Evolutionary conservation across 2,888 invertebrate genomes (phyloP), one percentile per base, ranked within the genome.

Genomic region (Danaus chrysippus): DNA sequence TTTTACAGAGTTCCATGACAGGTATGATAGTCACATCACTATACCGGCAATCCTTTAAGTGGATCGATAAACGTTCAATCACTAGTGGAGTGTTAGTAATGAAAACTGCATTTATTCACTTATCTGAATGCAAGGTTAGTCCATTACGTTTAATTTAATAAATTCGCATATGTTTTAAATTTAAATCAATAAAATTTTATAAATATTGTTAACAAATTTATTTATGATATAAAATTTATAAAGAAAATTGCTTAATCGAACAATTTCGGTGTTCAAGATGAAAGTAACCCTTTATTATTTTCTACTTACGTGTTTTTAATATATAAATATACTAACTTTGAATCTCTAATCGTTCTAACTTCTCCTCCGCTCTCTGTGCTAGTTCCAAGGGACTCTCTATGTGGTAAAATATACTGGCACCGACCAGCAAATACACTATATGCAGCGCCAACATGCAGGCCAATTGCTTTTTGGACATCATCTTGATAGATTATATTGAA

Each of bases 361-460:
- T 92, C 62, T 93, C 92, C 71, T 92, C 86, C 58, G 86, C 87
- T 56, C 94, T 91, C 68, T 92, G 90, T 66, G 92, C 86, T 57
- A 92, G 83, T 84, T 97, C 97, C 73, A 94, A 84, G 42, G 92
- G 92, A 75, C 94, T 94, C 87, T 97, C 96, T 72, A 96, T 94
- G 76, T 94, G 93, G 86, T 96, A 95, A 83, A 96, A 97, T 72
- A 97, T 94, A 68, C 94, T 94, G n/a, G 97, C 96, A 10, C 97
- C 97, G 64, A 97, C 92, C 73, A 96, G 87, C 70, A 96, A 86
- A 79, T 96, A 96, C 64, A 93, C 92, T 64, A 96, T 92, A 77
- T 96, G 96, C 73, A 96, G 92, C 71, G 94, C 92, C 72, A 95
- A 91, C 86, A 96, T 92, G 71, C 94, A 93, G 69, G 95, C 92